A percentile compares a stretch with the other conserved stretches of the same genome.
These are phyloP conservation scores for Euphydryas editha DNA, from an alignment of 2,888 invertebrate species.

Conservation along the genomic window DNA sequence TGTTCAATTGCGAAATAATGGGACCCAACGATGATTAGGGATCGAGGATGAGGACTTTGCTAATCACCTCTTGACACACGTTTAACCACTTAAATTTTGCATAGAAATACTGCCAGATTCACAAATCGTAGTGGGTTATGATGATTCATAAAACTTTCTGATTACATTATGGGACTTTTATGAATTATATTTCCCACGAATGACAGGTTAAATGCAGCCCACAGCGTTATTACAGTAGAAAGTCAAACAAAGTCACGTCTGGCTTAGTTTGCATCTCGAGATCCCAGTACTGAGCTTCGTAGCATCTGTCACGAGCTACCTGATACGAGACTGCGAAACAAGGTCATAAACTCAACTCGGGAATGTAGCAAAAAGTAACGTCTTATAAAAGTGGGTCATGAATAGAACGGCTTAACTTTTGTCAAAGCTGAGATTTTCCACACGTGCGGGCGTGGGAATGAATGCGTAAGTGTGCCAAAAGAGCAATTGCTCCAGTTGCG, in stretches of 20 bases:
- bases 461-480: slow-evolving; percentile 51
- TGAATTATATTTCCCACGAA: slow-evolving; percentile 77
- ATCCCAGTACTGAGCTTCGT: slow-evolving; percentile 70
- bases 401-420: slow-evolving; percentile 27
- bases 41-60: slow-evolving; percentile 63
- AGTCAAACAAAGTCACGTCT: slow-evolving; percentile 77
- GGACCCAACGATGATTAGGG: slow-evolving; percentile 61
- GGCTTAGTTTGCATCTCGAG: slow-evolving; percentile 75
- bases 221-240: slow-evolving; percentile 71
- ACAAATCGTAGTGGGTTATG: neutral
- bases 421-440: slow-evolving; percentile 50
- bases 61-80: slow-evolving; percentile 65
- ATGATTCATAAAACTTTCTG: slow-evolving; percentile 53
- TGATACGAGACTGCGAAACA: slow-evolving; percentile 66
- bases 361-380: slow-evolving; percentile 54
- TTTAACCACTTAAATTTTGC: slow-evolving; percentile 56
- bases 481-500: slow-evolving; percentile 57
- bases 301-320: slow-evolving; percentile 71
- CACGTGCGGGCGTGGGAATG: slow-evolving; percentile 77
- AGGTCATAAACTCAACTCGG: slow-evolving; percentile 67
- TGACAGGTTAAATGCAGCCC: slow-evolving; percentile 72
- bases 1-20: slow-evolving; percentile 72
- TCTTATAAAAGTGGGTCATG: slow-evolving; percentile 23
- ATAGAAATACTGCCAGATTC: slow-evolving; percentile 16
- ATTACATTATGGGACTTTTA: slow-evolving; percentile 55